A percentile compares a stretch with the other conserved stretches of the same genome.
Evolutionary conservation across 2,113 vertebrate genomes (phyloP).

Genomic region (Deroptyus accipitrinus): DNA sequence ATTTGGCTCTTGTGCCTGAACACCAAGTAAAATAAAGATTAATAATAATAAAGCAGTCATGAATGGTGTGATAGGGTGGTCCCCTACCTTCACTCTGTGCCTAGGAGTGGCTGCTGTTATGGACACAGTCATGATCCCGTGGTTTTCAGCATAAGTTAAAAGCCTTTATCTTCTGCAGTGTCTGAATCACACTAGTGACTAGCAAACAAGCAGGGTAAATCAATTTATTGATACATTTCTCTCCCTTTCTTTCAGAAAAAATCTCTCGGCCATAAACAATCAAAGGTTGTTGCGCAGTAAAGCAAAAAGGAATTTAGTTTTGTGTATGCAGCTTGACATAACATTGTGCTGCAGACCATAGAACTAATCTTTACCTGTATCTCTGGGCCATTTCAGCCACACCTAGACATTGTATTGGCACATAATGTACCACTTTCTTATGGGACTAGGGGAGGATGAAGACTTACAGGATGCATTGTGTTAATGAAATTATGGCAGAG

Average conservation of each 20-base stretch:
- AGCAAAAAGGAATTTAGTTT: not conserved
- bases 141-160: not conserved
- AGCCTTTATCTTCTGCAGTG: not conserved
- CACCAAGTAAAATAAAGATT: not conserved
- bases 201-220: not conserved
- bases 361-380: not conserved
- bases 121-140: rapidly evolving
- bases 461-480: not conserved
- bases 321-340: not conserved
- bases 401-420: not conserved
- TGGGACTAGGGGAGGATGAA: not conserved
- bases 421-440: not conserved
- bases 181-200: not conserved
- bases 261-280: not conserved
- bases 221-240: not conserved
- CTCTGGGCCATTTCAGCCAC: not conserved
- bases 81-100: rapidly evolving
- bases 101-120: rapidly evolving
- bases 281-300: rapidly evolving
- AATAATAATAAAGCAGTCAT: not conserved
- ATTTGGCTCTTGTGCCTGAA: not conserved
- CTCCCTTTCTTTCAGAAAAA: not conserved
- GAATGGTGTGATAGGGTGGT: not conserved
- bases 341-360: not conserved
- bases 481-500: not conserved